phyloP scores from a whole-genome alignment of 2,888 invertebrate species.

The Drosophila flavopinicola region DNA sequence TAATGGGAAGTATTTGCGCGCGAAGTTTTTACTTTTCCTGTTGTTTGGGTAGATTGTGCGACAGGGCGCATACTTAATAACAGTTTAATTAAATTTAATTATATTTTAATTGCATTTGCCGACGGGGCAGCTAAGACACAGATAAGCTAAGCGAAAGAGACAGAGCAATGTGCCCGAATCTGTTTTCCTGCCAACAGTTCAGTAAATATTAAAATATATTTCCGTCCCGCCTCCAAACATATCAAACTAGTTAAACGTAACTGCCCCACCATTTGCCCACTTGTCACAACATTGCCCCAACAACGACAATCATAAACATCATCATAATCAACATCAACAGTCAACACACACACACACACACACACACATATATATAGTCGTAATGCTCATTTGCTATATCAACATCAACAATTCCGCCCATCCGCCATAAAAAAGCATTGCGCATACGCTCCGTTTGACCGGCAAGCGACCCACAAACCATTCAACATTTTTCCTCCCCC shows the following conservation, averaged over 20 bases:
- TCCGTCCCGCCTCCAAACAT: conserved; percentile 11
- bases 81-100: conserved; percentile 71
- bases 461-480: conserved; percentile 37
- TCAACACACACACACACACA: not conserved
- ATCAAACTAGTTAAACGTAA: conserved; percentile 39
- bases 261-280: conserved; percentile 36
- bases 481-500: conserved; percentile 25
- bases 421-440: conserved; percentile 22
- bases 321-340: conserved; percentile 43
- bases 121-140: not conserved
- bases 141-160: not conserved
- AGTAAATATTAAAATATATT: conserved; percentile 10
- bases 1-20: conserved; percentile 6
- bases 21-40: conserved; percentile 9
- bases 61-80: conserved; percentile 61
- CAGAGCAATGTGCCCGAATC: not conserved
- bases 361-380: conserved; percentile 1
- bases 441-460: conserved; percentile 54
- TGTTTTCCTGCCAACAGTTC: not conserved
- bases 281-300: conserved; percentile 54
- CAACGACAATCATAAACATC: conserved; percentile 48
- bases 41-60: conserved; percentile 11
- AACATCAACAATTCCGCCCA: conserved; percentile 39
- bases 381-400: conserved; percentile 47
- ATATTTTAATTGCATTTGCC: conserved; percentile 58